Evolutionary conservation across 2,113 vertebrate species (phyloP), one percentile per base, ranked within the genome.

Genomic region (Nipponia nippon): DNA sequence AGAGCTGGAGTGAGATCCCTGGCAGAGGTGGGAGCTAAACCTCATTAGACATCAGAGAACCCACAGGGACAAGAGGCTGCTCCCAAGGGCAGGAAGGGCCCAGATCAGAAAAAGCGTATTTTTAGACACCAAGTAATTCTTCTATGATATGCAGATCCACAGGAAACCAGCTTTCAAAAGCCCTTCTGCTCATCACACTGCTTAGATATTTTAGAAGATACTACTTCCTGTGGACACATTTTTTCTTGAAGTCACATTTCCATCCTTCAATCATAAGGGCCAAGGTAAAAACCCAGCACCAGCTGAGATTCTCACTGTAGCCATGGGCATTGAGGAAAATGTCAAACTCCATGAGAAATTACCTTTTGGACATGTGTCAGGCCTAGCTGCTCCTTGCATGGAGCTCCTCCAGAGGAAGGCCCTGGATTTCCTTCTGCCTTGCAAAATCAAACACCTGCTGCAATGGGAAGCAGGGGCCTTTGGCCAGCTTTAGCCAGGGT

Each of bases 11-110:
- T 44, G 84, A 58, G 87, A 91, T 82, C 84, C 87, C 71, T 80
- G 56, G 49, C 4, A 87, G 78, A 96, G 78, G 53, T 83, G 66
- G 46, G 53, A 94, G 87, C 92, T 87, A 83, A 96, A 77, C 62
- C 82, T 96, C 95, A 77, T 95, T 94, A 96, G 90, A 69, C 93
- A 93, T 87, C 93, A 93, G 87, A 96, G 78, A 85, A 73, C 40
- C 95, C 75, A 56, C 46, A 61, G 49, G 62, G 66, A 91, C 78
- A 90, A 72, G 81, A 94, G 56, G 70, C 66, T 76, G 69, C 40
- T 93, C 84, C 89, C 55, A 79, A 86, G 81, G 44, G 78, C 62
- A 80, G 65, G 49, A 91, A 82, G 21, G 65, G 78, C 81, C 70
- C 49, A 72, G 66, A 94, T 90, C 62, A 95, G 82, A 88, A 91